Conservation (phyloP, 2,888 invertebrate genomes). For the Pandemis cinnamomeana region DNA sequence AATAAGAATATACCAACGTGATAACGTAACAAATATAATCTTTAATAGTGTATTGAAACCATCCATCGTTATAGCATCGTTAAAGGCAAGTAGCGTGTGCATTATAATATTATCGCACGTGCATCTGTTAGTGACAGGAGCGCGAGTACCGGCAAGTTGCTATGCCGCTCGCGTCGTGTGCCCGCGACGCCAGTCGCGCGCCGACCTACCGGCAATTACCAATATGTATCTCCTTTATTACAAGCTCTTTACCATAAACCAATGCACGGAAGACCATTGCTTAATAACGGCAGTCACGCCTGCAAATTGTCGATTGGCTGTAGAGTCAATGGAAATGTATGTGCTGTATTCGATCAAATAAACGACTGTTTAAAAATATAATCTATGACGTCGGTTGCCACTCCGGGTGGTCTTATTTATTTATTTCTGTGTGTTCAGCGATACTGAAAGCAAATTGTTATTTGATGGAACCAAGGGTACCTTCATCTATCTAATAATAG, state of each 20-base stretch:
- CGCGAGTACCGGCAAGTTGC: constrained; percentile 56
- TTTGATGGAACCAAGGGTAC: neutral
- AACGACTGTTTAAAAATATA: neutral
- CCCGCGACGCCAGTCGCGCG: constrained; percentile 41
- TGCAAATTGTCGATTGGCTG: neutral
- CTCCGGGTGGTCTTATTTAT: constrained; percentile 4
- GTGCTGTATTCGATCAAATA: neutral
- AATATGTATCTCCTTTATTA: constrained; percentile 34
- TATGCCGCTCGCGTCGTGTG: constrained; percentile 67
- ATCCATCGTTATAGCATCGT: neutral
- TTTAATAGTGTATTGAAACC: neutral
- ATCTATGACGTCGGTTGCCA: neutral
- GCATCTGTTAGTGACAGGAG: constrained; percentile 63
- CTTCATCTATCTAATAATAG: too few relatives aligned
- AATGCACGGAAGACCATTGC: neutral
- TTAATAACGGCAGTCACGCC: constrained; percentile 1
- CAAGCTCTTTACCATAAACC: constrained; percentile 5
- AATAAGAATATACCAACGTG: neutral
- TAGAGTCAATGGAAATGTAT: neutral
- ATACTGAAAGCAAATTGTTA: neutral
- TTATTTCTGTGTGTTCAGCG: neutral
- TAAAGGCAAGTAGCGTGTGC: constrained; percentile 28
- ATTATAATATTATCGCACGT: constrained; percentile 66
- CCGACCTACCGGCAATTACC: constrained; percentile 43
- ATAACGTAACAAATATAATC: neutral